Evolutionary conservation across 2,113 vertebrate species (phyloP), one percentile per base, ranked within the genome.

Genomic region (Brachirus orientalis): DNA sequence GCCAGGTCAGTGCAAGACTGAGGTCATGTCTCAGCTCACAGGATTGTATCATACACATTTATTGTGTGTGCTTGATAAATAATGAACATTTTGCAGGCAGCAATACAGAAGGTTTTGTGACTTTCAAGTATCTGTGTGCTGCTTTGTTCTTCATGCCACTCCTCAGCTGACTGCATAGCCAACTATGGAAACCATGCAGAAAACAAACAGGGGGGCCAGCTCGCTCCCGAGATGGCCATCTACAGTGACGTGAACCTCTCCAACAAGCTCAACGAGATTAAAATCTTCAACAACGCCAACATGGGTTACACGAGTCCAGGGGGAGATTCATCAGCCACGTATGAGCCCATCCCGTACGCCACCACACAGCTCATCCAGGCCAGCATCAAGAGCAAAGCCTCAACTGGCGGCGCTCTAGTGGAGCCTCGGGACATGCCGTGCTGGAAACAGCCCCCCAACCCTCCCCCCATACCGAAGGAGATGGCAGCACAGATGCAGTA

Each of bases 111-210:
- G 48, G 48, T 53, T 50, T 22, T 64, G 47, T 44, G 56, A 48
- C 19, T 54, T 66, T 16, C 19, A n/a, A n/a, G n/a, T n/a, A n/a
- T n/a, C n/a, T n/a, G n/a, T 38, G 62, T 67, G 64, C 60, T 65
- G 47, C 53, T 72, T 67, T 74, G 67, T 65, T 61, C 57, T 33
- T 19, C 45, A 14, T 52, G 28, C 37, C 55, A 17, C 43, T 35
- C 38, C 86, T 36, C 92, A 98, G 96, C 96, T 65, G 96, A 98
- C 93, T 98, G 96, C 93, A 98, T 98, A 83, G 96, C 96, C 84
- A 98, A 96, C 94, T 98, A 97, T 91, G 97, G 96, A 90, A 96
- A 94, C 92, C 96, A 96, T 83, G 92, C 95, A 92, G 96, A 98
- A 75, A 95, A 90, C 93, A 97, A 96, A 90, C 95, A 94, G 61